Evolutionary conservation across 2,888 invertebrate genomes (phyloP), one percentile per base, ranked within the genome.

Genomic region (Chelonus formosanus): DNA sequence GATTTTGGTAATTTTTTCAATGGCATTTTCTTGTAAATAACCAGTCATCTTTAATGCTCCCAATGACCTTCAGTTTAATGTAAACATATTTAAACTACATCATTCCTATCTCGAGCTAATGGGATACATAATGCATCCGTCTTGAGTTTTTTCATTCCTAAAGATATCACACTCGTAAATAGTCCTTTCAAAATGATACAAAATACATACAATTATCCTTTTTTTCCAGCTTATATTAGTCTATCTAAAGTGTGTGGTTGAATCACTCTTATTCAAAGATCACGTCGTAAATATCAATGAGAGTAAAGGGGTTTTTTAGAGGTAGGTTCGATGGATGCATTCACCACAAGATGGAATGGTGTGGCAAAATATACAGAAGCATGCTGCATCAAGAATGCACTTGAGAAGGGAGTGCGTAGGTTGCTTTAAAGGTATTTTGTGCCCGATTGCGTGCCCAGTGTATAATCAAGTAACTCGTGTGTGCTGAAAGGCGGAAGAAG

Each of bases 211-310:
- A 44, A 57, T 52, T 52, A 52, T 32, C 45, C 20, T 58, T 44
- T 58, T 58, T 47, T 44, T 58, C 20, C 20, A 48, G 10, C n/a
- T 54, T 31, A 32, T 35, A 36, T 55, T n/a, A 36, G 3, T 36
- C 5, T 54, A 62, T 55, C 35, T 61, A n/a, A 44, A 43, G 61
- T 43, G 61, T 61, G 52, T 53, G 61, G 53, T 62, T 45, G n/a
- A 55, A 54, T 55, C 43, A 62, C 45, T 53, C 54, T 44, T 43
- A n/a, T n/a, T 55, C 10, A 35, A 34, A 20, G 34, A 59, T 32
- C 53, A 50, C 64, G 36, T 35, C 31, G 54, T 59, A 65, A 65
- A 65, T 65, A 65, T 59, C 59, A n/a, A 36, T n/a, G 40, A 50
- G 31, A 50, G 34, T 36, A 44, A 58, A 20, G 45, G n/a, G 44